These are phyloP conservation scores for Sebastes hubbsi DNA, from an alignment of 2,797 vertebrate species.

Conservation along the genomic window DNA sequence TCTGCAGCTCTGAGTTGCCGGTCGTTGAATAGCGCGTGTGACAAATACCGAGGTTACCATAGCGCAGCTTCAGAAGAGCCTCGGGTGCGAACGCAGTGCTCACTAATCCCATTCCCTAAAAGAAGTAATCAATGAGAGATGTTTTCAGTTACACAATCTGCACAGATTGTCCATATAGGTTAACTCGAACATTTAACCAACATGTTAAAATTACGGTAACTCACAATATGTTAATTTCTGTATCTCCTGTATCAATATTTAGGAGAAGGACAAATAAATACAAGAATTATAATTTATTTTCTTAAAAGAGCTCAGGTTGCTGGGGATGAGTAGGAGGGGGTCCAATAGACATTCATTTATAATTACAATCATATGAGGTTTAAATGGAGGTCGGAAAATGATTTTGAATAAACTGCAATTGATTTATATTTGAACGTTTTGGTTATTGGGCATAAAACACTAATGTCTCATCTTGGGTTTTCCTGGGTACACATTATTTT, in stretches of 20 bases:
- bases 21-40: slow-evolving; percentile 98
- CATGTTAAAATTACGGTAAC: neutral
- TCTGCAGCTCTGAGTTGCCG: slow-evolving; percentile 94
- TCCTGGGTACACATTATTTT: too few relatives aligned
- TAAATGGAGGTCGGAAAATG: neutral
- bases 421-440: neutral
- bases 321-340: too few relatives aligned
- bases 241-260: neutral
- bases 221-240: neutral
- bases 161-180: neutral
- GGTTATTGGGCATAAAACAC: too few relatives aligned
- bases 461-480: too few relatives aligned
- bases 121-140: neutral
- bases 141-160: neutral
- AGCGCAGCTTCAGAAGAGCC: slow-evolving; percentile 90
- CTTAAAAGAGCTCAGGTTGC: too few relatives aligned
- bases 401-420: neutral
- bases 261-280: neutral
- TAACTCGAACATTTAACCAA: too few relatives aligned
- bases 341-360: neutral
- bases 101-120: slow-evolving; percentile 96
- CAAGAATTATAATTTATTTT: too few relatives aligned
- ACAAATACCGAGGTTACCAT: slow-evolving; percentile 95
- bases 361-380: neutral
- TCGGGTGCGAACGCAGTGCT: slow-evolving; percentile 91